Evolutionary conservation across 53 echinoderm and acorn worm species (phyloP).

Genomic region (Stichopus horrens): DNA sequence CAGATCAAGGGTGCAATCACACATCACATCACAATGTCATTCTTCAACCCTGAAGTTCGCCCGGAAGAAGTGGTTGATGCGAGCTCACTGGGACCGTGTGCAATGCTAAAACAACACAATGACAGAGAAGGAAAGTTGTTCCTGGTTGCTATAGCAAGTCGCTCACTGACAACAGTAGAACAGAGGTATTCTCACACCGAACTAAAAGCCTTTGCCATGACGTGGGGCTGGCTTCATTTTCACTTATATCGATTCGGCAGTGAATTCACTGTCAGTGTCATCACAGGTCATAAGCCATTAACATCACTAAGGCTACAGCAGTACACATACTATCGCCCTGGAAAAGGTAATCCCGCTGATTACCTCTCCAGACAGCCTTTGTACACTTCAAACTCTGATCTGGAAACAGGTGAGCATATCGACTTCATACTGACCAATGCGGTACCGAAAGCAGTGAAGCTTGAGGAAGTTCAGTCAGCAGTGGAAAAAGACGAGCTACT

Average conservation of each 20-base stretch:
- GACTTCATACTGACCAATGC: slow-evolving; percentile 43
- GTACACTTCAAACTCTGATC: neutral
- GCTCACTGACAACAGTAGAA: slow-evolving; percentile 19
- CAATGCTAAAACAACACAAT: slow-evolving; percentile 43
- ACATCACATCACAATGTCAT: slow-evolving; percentile 13
- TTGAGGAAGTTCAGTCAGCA: slow-evolving; percentile 37
- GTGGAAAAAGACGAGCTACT: slow-evolving; percentile 21
- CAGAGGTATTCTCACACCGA: slow-evolving; percentile 59
- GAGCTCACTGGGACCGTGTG: slow-evolving; percentile 54
- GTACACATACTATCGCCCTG: slow-evolving; percentile 58
- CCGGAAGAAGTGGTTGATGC: slow-evolving; percentile 58
- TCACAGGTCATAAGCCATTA: slow-evolving; percentile 59
- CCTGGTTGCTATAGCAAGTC: slow-evolving; percentile 10
- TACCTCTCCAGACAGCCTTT: slow-evolving; percentile 65
- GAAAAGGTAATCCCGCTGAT: slow-evolving; percentile 63
- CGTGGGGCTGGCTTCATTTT: slow-evolving; percentile 54
- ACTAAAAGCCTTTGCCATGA: slow-evolving; percentile 49
- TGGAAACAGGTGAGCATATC: slow-evolving; percentile 50
- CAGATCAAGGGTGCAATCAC: neutral
- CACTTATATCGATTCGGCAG: slow-evolving; percentile 48
- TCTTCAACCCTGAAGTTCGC: slow-evolving; percentile 35
- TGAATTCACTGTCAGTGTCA: slow-evolving; percentile 26
- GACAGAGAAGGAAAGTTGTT: neutral
- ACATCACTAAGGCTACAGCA: slow-evolving; percentile 47
- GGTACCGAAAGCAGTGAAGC: slow-evolving; percentile 49